Evolutionary conservation across 2,888 invertebrate species (phyloP).

Genomic region (Ectemnius lituratus): DNA sequence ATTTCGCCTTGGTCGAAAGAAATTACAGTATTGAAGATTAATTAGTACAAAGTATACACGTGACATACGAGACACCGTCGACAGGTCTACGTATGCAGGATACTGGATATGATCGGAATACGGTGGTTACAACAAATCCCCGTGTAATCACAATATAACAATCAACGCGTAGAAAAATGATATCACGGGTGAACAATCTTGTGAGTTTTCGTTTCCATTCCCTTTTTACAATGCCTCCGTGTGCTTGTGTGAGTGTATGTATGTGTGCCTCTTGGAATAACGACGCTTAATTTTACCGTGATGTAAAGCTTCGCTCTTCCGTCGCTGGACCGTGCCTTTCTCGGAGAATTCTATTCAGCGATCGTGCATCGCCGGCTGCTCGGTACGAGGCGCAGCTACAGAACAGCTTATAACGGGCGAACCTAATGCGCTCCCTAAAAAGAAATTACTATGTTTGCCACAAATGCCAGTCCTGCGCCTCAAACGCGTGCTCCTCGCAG

Average conservation of each 20-base stretch:
- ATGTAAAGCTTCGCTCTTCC: too few relatives aligned
- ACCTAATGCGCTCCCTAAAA: conserved; percentile 28
- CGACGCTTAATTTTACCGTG: conserved; percentile 6
- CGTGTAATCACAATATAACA: not conserved
- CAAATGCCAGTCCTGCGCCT: conserved; percentile 47
- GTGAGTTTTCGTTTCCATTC: not conserved
- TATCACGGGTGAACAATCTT: too few relatives aligned
- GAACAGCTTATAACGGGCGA: conserved; percentile 14
- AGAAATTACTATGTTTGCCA: conserved; percentile 55
- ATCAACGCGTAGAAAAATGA: conserved; percentile 2
- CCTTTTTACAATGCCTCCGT: conserved; percentile 16
- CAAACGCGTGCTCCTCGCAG: conserved; percentile 12
- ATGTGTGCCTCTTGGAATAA: not conserved
- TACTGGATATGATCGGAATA: conserved; percentile 27
- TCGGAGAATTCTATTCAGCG: too few relatives aligned
- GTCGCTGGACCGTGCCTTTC: too few relatives aligned
- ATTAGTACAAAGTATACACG: conserved; percentile 61
- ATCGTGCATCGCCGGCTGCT: too few relatives aligned
- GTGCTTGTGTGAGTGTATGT: conserved; percentile 9
- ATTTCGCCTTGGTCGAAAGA: conserved; percentile 39
- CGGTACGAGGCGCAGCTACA: too few relatives aligned
- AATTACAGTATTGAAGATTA: conserved; percentile 54
- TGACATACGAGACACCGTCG: conserved; percentile 54
- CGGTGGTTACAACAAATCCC: conserved; percentile 43
- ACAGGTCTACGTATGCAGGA: conserved; percentile 35